Base-by-base conservation (phyloP, 2,113 vertebrate species). In the Actenoides lindsayi region DNA sequence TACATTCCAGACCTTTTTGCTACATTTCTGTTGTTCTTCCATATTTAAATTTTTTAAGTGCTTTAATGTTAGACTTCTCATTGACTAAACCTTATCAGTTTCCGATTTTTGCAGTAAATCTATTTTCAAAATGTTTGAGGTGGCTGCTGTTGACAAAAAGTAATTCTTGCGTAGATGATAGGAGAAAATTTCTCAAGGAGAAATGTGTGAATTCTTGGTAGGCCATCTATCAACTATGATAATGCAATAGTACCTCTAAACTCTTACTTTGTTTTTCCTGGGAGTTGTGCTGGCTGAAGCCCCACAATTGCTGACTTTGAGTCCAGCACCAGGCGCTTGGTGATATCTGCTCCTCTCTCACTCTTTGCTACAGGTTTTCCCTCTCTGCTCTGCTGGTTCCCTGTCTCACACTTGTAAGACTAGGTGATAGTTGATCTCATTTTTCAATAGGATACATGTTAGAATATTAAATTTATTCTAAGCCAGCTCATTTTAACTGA, bases 1-100 rank as follows among this genome's bases (percentile, higher is more conserved):
- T 89, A 95, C 94, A 96, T 97, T 96, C 96, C 96, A 94, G 67
- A 73, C 75, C 42, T 93, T 87, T 94, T 83, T 96, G 64, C 79
- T 80, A 39, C 31, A 0, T 73, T 78, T 92, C 78, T 67, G n/a
- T 90, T 95, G 82, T 91, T 94, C 54, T 79, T 95, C 91, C 79
- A 30, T 91, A 82, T 95, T 96, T 87, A 80, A 94, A 89, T 41
- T 53, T 94, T 87, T 31, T 50, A 69, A 92, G 73, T 95, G 80
- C 85, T 96, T 94, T 90, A 74, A 70, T 94, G 74, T 94, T 95
- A 89, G 87, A 77, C 44, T 89, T 79, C 75, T 76, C 69, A 48
- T 33, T 87, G 95, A 96, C 94, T 96, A 95, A 97, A 96, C 60
- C n/a, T 82, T 84, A 78, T 1, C 81, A 51, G 46, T 95, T 93